Base-by-base conservation (phyloP, 2,888 invertebrate genomes). In the Aleiodes leptofemur region DNA sequence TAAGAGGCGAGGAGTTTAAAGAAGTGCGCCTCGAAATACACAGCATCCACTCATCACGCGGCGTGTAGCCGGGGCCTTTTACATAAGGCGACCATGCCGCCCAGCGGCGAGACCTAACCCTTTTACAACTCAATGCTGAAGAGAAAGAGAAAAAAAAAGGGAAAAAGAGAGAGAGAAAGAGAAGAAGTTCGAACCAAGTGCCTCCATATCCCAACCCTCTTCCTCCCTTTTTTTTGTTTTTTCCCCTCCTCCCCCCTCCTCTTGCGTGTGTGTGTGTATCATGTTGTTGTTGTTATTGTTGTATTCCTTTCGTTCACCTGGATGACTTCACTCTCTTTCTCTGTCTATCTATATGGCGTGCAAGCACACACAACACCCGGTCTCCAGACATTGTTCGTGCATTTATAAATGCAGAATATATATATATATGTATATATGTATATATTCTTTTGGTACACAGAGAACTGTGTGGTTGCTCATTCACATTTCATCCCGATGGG, bases 21-120 rank as follows among this genome's bases (percentile, higher is more conserved):
- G 86, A 87, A 86, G 86, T 86, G 88, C 85, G 86, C 81, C 82
- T 80, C 85, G 84, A 87, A 23, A 23, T n/a, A n/a, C 23, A 88
- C 89, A 88, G 87, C 88, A 78, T 89, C 89, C 88, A 88, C 88
- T 89, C 89, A 89, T 89, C 89, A 89, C 89, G 86, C 88, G 89
- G 88, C 88, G 86, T 88, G 89, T 87, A 87, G 88, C 83, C 87
- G 88, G 87, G 87, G 23, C 23, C 85, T 89, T 72, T 89, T 88
- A 88, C 89, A 89, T 88, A 89, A 87, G 87, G 64, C 14, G 43
- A 48, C 86, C 86, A 85, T 85, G 84, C 83, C 87, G 88, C 88
- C 87, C 86, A 86, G 83, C 85, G 86, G 88, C 86, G 87, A 85
- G 85, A 85, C 83, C 88, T 84, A 86, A 85, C 86, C 88, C 88